Base-by-base conservation (phyloP, 2,797 vertebrate species). In the Rhinichthys osculus region DNA sequence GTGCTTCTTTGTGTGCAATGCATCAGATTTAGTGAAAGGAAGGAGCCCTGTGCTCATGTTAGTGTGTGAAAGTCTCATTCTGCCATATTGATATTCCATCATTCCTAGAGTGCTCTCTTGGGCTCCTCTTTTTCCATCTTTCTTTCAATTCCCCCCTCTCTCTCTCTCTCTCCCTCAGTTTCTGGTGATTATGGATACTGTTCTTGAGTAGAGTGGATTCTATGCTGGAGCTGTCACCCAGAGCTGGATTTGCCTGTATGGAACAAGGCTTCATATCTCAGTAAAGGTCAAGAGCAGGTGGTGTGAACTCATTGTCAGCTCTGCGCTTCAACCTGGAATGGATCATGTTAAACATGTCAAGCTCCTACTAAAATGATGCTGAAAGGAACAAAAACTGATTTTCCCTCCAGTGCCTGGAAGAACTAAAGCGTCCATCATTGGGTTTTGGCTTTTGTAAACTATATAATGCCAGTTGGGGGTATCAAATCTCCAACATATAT, bases 181-280 rank as follows among this genome's bases (percentile, higher is more conserved):
- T 89, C 89, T 90, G 92, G 94, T 95, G 94, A 94, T 95, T 95
- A 95, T 95, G 92, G 87, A 57, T 89, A 90, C 89, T 81, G 87
- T 85, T 84, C 86, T 89, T 89, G 83, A 78, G 86, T 88, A 90
- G 91, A 90, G 89, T 83, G 87, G 73, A 87, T 86, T 86, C 81
- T 54, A 87, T 59, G 90, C 85, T 89, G 84, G 78, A 85, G 79
- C 88, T 91, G 90, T 91, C 91, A 92, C 87, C 89, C 87, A 87
- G 87, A 88, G 89, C 88, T 85, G 89, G 82, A 90, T 90, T 90
- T 90, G 89, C 87, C 89, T 89, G 86, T 89, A 88, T 91, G 89
- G 90, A 87, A 72, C 85, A 78, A 73, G 86, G 84, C 82, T 87
- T 89, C 89, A 88, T 88, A 89, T 89, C 85, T 72, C 85, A 35